phyloP scores from a whole-genome alignment of 2,113 vertebrate species.

The Scortum barcoo region DNA sequence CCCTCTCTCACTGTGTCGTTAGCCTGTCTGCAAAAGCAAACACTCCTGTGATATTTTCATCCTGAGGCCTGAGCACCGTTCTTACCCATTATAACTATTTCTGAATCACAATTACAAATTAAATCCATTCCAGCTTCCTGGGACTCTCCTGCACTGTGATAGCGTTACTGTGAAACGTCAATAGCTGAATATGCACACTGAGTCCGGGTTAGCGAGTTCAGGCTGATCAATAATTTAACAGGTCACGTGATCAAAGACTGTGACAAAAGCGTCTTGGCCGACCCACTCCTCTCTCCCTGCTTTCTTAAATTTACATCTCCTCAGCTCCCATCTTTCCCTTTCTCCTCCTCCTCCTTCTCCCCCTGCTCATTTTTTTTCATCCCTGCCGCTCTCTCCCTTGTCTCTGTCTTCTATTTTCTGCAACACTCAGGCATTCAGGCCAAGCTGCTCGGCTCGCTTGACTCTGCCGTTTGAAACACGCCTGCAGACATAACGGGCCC shows the following conservation, averaged over 20 bases:
- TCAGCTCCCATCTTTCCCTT: slow-evolving; percentile 8
- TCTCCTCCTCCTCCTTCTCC: slow-evolving; percentile 5
- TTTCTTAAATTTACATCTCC: slow-evolving; percentile 50
- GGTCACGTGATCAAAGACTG: slow-evolving; percentile 50
- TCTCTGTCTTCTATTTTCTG: slow-evolving; percentile 75
- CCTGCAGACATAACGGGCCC: background rate
- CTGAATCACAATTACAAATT: background rate
- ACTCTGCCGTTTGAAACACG: slow-evolving; percentile 22
- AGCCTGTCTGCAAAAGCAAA: background rate
- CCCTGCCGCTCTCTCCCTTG: slow-evolving; percentile 35
- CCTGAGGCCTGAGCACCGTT: background rate
- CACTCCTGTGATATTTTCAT: background rate
- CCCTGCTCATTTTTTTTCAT: slow-evolving; percentile 36
- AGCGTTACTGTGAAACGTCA: slow-evolving; percentile 36
- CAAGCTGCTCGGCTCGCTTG: slow-evolving; percentile 38
- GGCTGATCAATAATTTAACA: slow-evolving; percentile 69
- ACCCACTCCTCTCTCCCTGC: slow-evolving; percentile 6
- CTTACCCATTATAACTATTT: background rate
- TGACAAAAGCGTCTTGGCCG: slow-evolving; percentile 39
- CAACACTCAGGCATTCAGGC: slow-evolving; percentile 74
- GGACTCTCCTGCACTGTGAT: background rate
- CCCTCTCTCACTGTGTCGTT: background rate
- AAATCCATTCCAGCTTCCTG: background rate
- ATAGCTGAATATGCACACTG: slow-evolving; percentile 17
- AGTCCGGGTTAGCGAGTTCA: slow-evolving; percentile 53